Conservation (phyloP, 2,113 vertebrate species). For the Excalfactoria chinensis region DNA sequence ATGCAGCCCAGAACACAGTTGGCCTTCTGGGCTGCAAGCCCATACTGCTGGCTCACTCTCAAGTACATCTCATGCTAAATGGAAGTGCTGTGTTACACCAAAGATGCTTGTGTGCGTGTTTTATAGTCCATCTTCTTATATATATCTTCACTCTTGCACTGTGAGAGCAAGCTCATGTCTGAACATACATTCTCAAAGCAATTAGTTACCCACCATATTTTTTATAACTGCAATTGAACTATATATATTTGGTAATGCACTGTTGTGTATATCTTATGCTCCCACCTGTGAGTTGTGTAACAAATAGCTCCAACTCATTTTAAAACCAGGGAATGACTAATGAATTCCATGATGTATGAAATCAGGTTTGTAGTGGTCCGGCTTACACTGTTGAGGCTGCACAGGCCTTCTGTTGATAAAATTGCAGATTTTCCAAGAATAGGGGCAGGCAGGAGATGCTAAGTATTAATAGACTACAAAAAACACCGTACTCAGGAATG, state of each 20-base stretch:
- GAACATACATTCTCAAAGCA: neutral
- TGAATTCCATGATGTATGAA: conserved; percentile 33
- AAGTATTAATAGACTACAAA: conserved; percentile 31
- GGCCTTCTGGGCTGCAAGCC: no score
- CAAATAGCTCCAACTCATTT: neutral
- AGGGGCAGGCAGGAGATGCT: conserved; percentile 3
- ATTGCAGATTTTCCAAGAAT: conserved; percentile 37
- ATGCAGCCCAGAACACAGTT: no score
- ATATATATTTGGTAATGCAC: neutral
- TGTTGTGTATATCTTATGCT: neutral
- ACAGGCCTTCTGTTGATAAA: conserved; percentile 56
- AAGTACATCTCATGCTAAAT: neutral
- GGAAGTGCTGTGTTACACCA: neutral
- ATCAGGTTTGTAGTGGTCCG: neutral
- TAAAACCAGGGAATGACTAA: conserved; percentile 1
- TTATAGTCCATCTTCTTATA: neutral
- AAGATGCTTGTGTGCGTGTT: neutral
- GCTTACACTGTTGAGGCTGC: conserved; percentile 14
- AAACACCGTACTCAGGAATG: conserved; percentile 35
- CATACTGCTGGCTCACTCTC: no score
- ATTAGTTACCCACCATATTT: neutral
- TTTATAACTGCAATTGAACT: neutral
- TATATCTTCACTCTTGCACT: neutral
- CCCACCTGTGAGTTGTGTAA: neutral
- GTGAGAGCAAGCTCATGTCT: neutral